phyloP scores from a whole-genome alignment of 37 sponge, comb jelly and placozoan genomes.

The Tethya wilhelma region DNA sequence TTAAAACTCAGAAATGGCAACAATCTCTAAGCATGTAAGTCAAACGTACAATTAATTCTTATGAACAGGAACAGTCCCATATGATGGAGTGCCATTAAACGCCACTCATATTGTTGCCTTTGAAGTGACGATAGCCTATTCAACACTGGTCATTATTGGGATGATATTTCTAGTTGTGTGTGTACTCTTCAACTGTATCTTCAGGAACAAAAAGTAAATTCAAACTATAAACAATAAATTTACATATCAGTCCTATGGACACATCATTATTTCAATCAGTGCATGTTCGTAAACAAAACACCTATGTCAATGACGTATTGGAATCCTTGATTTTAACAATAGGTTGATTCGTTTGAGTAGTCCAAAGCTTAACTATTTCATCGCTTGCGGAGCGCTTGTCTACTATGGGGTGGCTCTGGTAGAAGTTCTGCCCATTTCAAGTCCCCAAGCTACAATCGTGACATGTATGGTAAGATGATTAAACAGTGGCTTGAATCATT shows the following conservation, averaged over 20 bases:
- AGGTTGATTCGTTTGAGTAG: conserved; percentile 2
- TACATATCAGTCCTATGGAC: not conserved
- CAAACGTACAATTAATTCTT: too few relatives aligned
- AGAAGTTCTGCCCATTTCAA: not conserved
- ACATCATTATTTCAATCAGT: too few relatives aligned
- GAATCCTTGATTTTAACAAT: too few relatives aligned
- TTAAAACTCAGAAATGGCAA: too few relatives aligned
- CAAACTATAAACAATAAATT: not conserved
- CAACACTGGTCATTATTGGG: not conserved
- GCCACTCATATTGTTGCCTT: not conserved
- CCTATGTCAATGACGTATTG: too few relatives aligned
- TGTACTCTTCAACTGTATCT: conserved; percentile 12
- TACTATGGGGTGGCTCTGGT: not conserved
- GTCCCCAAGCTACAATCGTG: not conserved
- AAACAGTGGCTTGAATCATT: not conserved
- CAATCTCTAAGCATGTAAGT: too few relatives aligned
- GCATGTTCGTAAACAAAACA: too few relatives aligned
- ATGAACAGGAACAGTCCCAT: too few relatives aligned
- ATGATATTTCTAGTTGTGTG: conserved; percentile 8
- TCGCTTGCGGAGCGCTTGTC: conserved; percentile 4
- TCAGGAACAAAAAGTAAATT: conserved; percentile 16
- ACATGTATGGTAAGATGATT: conserved; percentile 18
- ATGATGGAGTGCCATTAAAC: conserved; percentile 20
- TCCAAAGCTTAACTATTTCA: conserved; percentile 21
- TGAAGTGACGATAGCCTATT: conserved; percentile 2